phyloP scores from a whole-genome alignment of 1,140 invertebrate species.

The Diorhabda elongata region DNA sequence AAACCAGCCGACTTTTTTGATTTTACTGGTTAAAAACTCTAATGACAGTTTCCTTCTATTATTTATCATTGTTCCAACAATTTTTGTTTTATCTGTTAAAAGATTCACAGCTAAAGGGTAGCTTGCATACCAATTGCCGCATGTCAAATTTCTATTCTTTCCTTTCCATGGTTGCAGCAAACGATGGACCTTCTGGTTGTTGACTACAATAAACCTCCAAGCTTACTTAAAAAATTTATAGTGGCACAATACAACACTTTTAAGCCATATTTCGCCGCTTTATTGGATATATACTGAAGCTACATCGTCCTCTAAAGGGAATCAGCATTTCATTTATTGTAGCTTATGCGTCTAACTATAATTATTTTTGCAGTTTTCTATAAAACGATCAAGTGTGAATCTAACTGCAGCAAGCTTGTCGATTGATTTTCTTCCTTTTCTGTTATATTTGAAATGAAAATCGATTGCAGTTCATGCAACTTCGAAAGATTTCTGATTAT shows the following conservation, averaged over 20 bases:
- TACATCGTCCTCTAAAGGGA: constrained; percentile 42
- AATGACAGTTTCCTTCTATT: constrained; percentile 28
- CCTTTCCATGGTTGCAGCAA: constrained; percentile 29
- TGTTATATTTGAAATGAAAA: too few relatives aligned
- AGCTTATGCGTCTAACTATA: constrained; percentile 27
- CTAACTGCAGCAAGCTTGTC: constrained; percentile 44
- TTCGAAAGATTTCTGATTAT: too few relatives aligned
- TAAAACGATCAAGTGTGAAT: constrained; percentile 39
- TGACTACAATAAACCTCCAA: constrained; percentile 41
- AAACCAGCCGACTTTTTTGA: constrained; percentile 18
- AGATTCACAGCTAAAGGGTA: constrained; percentile 30
- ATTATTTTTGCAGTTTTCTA: constrained; percentile 35
- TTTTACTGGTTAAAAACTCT: constrained; percentile 24
- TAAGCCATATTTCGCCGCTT: constrained; percentile 49
- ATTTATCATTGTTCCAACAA: constrained; percentile 38
- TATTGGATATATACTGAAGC: constrained; percentile 49
- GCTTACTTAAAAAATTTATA: constrained; percentile 7
- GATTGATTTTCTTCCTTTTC: too few relatives aligned
- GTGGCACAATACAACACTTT: constrained; percentile 26
- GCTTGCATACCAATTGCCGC: constrained; percentile 37
- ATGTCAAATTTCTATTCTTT: constrained; percentile 35
- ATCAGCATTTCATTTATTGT: constrained; percentile 46
- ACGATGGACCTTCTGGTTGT: constrained; percentile 35
- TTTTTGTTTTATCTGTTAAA: constrained; percentile 35
- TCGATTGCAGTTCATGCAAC: too few relatives aligned